Percentiles rank a stretch among this genome's conserved stretches.
Conservation (phyloP, 2,113 vertebrate genomes). For the Mixornis gularis region DNA sequence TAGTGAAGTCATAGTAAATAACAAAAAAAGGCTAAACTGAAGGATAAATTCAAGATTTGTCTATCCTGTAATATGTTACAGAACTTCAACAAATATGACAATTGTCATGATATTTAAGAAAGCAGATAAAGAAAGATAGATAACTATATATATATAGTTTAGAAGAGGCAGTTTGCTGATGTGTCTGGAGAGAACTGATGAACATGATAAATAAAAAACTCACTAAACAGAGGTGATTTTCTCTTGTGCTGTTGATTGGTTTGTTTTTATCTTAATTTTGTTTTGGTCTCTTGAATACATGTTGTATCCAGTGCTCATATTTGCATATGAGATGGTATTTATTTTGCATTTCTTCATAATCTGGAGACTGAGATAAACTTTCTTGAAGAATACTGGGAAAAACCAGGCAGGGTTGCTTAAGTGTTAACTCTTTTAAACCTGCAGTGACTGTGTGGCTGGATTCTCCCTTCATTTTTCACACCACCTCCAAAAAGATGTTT, state of each 20-base stretch:
- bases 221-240: not conserved
- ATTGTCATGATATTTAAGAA: not conserved
- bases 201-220: not conserved
- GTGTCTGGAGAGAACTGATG: not conserved
- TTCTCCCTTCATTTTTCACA: constrained; percentile 14
- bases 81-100: not conserved
- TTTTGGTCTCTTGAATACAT: not conserved
- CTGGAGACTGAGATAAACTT: not conserved
- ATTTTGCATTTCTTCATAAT: not conserved
- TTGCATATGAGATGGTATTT: not conserved
- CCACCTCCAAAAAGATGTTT: not conserved
- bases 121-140: not conserved
- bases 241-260: not conserved
- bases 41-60: not conserved
- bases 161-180: not conserved
- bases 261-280: not conserved
- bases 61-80: not conserved
- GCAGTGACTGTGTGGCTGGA: not conserved
- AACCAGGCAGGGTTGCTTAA: not conserved
- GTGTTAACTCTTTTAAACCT: not conserved
- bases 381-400: not conserved
- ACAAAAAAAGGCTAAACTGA: not conserved
- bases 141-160: not conserved
- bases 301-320: not conserved
- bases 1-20: not conserved